Evolutionary conservation across 2,797 vertebrate genomes (phyloP), one percentile per base, ranked within the genome.

Genomic region (Falco peregrinus): DNA sequence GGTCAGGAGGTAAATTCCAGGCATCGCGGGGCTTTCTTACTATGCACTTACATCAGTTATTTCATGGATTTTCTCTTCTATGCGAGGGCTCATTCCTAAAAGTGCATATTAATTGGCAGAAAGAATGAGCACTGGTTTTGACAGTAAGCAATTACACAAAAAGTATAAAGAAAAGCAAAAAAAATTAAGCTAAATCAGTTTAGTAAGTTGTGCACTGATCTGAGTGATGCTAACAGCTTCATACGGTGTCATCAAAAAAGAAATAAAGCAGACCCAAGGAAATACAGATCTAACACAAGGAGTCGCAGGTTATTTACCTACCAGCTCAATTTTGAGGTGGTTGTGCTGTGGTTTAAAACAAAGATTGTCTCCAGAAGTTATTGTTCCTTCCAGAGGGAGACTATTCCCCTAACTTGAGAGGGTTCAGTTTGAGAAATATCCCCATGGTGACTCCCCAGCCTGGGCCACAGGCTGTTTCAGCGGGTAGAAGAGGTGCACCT

Each of bases 391-490:
- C 47, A 65, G 41, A 59, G 51, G 5, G 9, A 81, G 25, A 45
- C 6, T 16, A 3, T 31, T 71, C 22, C 33, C 31, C 39, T 60
- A 18, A 26, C 14, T 54, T 33, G n/a, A 79, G 65, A 60, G 29
- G 19, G 8, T 6, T 1, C 26, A 22, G n/a, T 10, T 63, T 35
- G 29, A 75, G 65, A 60, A 76, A 25, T 11, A 11, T 1, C 20
- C 16, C 15, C 18, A 16, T 11, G 39, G 41, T n/a, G 63, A 1
- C 18, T 59, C 31, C 17, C 51, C 67, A 35, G 29, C 17, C 43
- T 1, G 0, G 18, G 21, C 35, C 1, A 3, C 33, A 26, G 35
- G 50, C 39, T 53, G 13, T 41, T 68, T 12, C 5, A 2, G 39
- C 0, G 1, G 22, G n/a, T 10, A 35, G 29, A 57, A 64, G 31